Evolutionary conservation across 2,113 vertebrate species (phyloP).

Genomic region (Serilophus lunatus): DNA sequence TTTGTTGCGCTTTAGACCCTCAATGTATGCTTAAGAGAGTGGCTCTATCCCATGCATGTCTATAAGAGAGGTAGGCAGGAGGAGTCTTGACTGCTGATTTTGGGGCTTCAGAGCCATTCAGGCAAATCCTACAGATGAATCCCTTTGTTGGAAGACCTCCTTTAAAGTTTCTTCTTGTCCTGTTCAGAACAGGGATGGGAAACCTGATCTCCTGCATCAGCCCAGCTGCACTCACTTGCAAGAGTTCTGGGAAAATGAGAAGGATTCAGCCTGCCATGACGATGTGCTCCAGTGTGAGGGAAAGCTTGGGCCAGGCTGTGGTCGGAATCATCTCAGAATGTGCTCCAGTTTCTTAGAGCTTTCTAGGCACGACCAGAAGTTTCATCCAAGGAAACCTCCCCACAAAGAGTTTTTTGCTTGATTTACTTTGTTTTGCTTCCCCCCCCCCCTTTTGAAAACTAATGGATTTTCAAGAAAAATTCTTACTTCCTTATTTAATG

Average conservation of each 20-base stretch:
- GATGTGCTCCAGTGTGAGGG: background rate
- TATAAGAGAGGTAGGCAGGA: background rate
- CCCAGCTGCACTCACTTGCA: background rate
- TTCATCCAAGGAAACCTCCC: background rate
- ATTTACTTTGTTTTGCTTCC: background rate
- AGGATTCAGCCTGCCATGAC: background rate
- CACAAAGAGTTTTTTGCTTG: background rate
- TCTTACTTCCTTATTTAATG: background rate
- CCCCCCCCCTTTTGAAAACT: accelerated
- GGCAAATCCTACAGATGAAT: background rate
- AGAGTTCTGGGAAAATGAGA: background rate
- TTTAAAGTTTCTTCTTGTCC: background rate
- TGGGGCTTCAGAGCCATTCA: background rate
- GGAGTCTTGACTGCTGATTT: background rate
- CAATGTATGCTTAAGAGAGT: too few species aligned
- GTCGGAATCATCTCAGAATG: background rate
- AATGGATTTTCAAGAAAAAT: background rate
- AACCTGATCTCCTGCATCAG: background rate
- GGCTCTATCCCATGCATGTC: background rate
- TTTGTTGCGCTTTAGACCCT: background rate
- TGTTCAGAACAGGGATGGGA: background rate
- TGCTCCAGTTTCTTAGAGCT: background rate
- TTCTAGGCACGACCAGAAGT: background rate
- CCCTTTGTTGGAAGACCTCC: background rate
- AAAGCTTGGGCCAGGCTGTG: background rate